These are phyloP conservation scores for Cyrtodaria siliqua DNA, from an alignment of 2,888 invertebrate species.

Conservation along the genomic window DNA sequence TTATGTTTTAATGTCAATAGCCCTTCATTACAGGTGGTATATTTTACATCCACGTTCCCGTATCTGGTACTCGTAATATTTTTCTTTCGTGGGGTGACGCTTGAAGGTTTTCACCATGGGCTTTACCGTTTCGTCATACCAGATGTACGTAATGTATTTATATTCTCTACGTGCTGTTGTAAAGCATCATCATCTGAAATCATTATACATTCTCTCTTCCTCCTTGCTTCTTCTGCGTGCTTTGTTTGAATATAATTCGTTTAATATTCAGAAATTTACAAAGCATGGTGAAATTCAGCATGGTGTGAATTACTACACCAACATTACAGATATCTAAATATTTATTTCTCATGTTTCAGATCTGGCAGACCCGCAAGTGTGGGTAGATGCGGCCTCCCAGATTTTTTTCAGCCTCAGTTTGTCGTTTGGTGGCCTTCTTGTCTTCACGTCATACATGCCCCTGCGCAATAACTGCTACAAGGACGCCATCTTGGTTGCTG, in stretches of 20 bases:
- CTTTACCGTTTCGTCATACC: slow-evolving; percentile 69
- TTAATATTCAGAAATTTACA: no score
- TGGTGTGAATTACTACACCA: no score
- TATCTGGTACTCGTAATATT: slow-evolving; percentile 97
- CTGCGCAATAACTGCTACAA: slow-evolving; percentile 97
- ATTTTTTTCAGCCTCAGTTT: slow-evolving; percentile 98
- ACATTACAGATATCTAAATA: no score
- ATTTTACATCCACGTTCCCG: slow-evolving; percentile 96
- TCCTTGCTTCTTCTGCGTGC: no score
- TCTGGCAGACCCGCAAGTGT: slow-evolving; percentile 94
- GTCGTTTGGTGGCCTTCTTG: slow-evolving; percentile 97
- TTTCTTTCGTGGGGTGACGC: slow-evolving; percentile 93
- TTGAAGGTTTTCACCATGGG: slow-evolving; percentile 73
- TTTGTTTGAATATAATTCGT: no score
- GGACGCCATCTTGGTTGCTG: slow-evolving; percentile 95
- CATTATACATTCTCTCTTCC: no score
- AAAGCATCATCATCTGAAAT: no score
- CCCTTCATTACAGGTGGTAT: slow-evolving; percentile 63
- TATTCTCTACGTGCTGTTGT: no score
- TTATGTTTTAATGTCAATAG: no score
- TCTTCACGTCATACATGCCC: slow-evolving; percentile 97
- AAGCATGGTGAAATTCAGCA: no score
- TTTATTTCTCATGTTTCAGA: slow-evolving; percentile 88
- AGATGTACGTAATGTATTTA: slow-evolving; percentile 63
- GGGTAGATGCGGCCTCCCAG: slow-evolving; percentile 98